A percentile compares a stretch with the other conserved stretches of the same genome.
These are phyloP conservation scores for Hirtodrosophila cameraria DNA, from an alignment of 2,888 invertebrate genomes.

Conservation along the genomic window DNA sequence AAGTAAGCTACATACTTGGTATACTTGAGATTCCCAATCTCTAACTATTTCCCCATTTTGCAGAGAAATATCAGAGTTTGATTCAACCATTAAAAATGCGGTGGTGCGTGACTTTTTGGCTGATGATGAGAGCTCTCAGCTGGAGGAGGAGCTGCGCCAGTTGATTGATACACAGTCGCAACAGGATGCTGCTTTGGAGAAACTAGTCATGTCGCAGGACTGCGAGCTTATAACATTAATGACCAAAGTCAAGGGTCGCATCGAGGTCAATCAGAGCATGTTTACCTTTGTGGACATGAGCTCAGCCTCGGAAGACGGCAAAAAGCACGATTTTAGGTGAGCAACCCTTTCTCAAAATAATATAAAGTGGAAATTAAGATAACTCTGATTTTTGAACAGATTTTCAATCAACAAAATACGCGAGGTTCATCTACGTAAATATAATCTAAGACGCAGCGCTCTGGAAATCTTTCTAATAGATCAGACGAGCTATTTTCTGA, in stretches of 20 bases:
- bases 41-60: neutral
- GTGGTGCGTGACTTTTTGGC: constrained; percentile 84
- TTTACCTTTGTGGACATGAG: constrained; percentile 87
- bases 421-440: constrained; percentile 87
- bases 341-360: too few species aligned
- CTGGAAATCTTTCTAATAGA: constrained; percentile 87
- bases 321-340: constrained; percentile 85
- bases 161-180: constrained; percentile 84
- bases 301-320: constrained; percentile 85
- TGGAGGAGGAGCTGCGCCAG: constrained; percentile 85
- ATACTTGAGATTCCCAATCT: neutral
- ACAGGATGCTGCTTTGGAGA: constrained; percentile 85
- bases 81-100: constrained; percentile 84
- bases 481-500: constrained; percentile 88
- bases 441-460: constrained; percentile 87
- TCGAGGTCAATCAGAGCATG: constrained; percentile 87
- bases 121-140: constrained; percentile 84
- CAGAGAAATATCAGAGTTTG: constrained; percentile 83
- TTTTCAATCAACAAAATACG: constrained; percentile 86
- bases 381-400: constrained; percentile 47
- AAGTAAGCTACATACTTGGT: constrained; percentile 75
- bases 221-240: constrained; percentile 87
- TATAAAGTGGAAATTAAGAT: too few species aligned
- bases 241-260: constrained; percentile 86
- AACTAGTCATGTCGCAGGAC: constrained; percentile 86